phyloP scores from a whole-genome alignment of 2,888 invertebrate species.

The Ochropacha duplaris region DNA sequence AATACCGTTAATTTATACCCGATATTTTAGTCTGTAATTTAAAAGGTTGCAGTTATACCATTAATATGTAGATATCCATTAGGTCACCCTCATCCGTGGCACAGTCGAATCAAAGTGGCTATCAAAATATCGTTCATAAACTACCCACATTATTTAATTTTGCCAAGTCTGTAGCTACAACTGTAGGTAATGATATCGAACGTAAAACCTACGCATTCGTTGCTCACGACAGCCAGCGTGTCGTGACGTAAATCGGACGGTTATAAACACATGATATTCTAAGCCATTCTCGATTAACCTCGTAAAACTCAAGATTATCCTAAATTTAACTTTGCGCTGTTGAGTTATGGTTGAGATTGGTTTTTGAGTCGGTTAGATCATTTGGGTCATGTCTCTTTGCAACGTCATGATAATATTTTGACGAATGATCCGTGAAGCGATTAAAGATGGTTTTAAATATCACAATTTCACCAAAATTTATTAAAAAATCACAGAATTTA shows the following conservation, averaged over 20 bases:
- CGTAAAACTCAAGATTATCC: constrained; percentile 6
- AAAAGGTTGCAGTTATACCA: too few relatives aligned
- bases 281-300: constrained; percentile 23
- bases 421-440: too few relatives aligned
- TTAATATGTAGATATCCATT: too few relatives aligned
- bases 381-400: too few relatives aligned
- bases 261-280: constrained; percentile 39
- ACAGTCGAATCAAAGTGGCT: not conserved
- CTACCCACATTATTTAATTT: not conserved
- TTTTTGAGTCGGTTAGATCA: not conserved
- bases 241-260: constrained; percentile 41
- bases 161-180: not conserved
- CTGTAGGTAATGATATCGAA: constrained; percentile 6
- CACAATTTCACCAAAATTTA: too few relatives aligned
- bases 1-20: too few relatives aligned
- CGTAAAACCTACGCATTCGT: constrained; percentile 11
- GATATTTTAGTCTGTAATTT: too few relatives aligned
- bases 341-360: not conserved
- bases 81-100: too few relatives aligned
- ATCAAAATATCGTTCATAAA: not conserved
- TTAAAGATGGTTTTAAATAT: too few relatives aligned
- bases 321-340: not conserved
- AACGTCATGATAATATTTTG: too few relatives aligned
- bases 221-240: constrained; percentile 33
- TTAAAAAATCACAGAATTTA: too few relatives aligned